These are phyloP conservation scores for Euclidia mi DNA, from an alignment of 2,888 invertebrate genomes.

Conservation along the genomic window DNA sequence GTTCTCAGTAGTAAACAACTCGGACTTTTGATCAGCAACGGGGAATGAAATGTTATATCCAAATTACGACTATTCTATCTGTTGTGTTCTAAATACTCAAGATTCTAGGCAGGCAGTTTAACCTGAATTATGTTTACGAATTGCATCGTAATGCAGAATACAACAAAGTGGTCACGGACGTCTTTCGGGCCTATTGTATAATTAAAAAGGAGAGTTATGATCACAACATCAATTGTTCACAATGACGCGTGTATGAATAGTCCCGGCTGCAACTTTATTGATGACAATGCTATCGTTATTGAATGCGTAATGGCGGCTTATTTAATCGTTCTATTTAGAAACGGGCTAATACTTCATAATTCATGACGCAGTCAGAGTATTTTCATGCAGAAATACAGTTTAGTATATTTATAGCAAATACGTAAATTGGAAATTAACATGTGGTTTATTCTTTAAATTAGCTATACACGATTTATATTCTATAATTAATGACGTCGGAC, in stretches of 20 bases:
- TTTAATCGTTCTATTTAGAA: neutral
- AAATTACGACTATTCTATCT: neutral
- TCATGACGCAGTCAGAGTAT: too few species aligned
- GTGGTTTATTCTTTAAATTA: too few species aligned
- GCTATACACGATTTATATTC: too few species aligned
- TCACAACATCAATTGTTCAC: constrained; percentile 48
- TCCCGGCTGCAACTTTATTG: constrained; percentile 28
- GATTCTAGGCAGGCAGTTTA: neutral
- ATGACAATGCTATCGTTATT: constrained; percentile 36
- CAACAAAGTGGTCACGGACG: constrained; percentile 7
- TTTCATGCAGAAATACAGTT: too few species aligned
- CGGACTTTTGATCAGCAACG: neutral
- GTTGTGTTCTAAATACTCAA: neutral
- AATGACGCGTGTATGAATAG: constrained; percentile 46
- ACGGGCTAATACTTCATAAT: too few species aligned
- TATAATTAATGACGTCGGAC: too few species aligned
- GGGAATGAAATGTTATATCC: neutral
- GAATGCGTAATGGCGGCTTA: constrained; percentile 33
- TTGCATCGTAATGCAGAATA: constrained; percentile 9
- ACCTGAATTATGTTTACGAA: constrained; percentile 11
- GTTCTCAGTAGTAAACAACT: constrained; percentile 31
- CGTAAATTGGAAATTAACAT: too few species aligned
- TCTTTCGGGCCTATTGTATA: constrained; percentile 38
- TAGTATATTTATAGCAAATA: too few species aligned
- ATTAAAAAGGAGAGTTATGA: constrained; percentile 45